These are phyloP conservation scores for Folsomia candida DNA, from an alignment of 2,888 invertebrate genomes.

Conservation along the genomic window DNA sequence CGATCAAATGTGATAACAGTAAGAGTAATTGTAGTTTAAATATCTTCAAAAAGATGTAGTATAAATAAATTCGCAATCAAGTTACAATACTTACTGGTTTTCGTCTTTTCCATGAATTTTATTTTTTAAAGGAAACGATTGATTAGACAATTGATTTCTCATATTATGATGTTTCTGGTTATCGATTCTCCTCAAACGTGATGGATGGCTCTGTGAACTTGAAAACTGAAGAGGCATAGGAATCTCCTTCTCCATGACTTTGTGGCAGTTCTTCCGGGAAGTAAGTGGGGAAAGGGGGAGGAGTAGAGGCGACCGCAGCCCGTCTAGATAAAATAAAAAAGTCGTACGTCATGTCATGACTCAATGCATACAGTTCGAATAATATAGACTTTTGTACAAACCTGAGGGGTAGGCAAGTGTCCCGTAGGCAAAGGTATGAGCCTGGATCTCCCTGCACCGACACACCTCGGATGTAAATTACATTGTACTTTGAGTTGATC, in stretches of 20 bases:
- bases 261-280: constrained; percentile 60
- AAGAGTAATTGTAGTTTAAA: too few species aligned
- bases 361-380: too few species aligned
- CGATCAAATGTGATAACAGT: too few species aligned
- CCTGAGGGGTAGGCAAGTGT: constrained; percentile 68
- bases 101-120: too few species aligned
- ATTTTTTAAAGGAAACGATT: too few species aligned
- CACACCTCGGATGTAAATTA: constrained; percentile 81
- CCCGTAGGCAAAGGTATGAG: constrained; percentile 74
- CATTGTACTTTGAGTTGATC: constrained; percentile 91
- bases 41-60: too few species aligned
- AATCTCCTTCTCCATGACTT: constrained; percentile 66
- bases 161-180: too few species aligned
- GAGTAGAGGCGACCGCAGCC: background rate
- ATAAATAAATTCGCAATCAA: too few species aligned
- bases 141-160: too few species aligned
- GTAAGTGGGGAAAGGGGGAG: constrained; percentile 79
- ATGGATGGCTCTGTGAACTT: constrained; percentile 71
- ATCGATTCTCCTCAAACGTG: constrained; percentile 58
- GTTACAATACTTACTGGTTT: too few species aligned
- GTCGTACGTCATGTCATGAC: background rate
- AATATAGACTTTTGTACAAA: too few species aligned
- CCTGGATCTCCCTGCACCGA: constrained; percentile 80
- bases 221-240: constrained; percentile 74
- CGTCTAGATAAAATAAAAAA: background rate